Evolutionary conservation across 35 echinoderm and acorn worm species (phyloP).

Genomic region (Holothuria glaberrima): DNA sequence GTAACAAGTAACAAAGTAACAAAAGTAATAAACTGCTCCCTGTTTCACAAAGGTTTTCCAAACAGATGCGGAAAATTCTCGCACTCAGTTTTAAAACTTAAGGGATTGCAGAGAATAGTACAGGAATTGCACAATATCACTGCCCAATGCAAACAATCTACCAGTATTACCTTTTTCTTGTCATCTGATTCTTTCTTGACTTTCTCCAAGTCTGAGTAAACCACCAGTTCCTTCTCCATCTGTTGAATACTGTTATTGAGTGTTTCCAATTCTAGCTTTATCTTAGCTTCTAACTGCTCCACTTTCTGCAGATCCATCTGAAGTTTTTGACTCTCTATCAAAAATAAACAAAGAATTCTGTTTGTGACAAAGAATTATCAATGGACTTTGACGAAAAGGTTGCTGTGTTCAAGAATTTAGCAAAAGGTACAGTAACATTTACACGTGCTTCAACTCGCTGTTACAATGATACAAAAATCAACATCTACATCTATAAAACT

Average conservation of each 20-base stretch:
- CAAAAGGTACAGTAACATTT: too few relatives aligned
- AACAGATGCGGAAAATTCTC: too few relatives aligned
- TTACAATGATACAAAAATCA: too few relatives aligned
- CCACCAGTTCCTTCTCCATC: slow-evolving; percentile 78
- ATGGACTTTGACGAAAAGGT: neutral
- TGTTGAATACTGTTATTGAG: slow-evolving; percentile 68
- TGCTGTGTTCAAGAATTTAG: too few relatives aligned
- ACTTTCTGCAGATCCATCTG: slow-evolving; percentile 98
- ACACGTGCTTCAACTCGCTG: too few relatives aligned
- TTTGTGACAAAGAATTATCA: neutral
- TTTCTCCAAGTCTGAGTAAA: slow-evolving; percentile 75
- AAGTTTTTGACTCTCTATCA: slow-evolving; percentile 79
- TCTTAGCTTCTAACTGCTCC: slow-evolving; percentile 93
- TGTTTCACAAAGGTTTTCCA: too few relatives aligned
- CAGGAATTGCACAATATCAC: too few relatives aligned
- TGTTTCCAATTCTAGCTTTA: slow-evolving; percentile 80
- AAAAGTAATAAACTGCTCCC: too few relatives aligned
- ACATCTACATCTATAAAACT: too few relatives aligned
- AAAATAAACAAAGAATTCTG: neutral
- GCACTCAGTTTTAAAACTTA: too few relatives aligned
- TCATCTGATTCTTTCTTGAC: slow-evolving; percentile 77
- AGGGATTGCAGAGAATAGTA: too few relatives aligned
- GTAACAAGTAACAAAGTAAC: too few relatives aligned
- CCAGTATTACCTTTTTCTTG: slow-evolving; percentile 80
- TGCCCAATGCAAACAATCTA: neutral